Evolutionary conservation across 2,797 vertebrate species (phyloP), one percentile per base, ranked within the genome.

Genomic region (Squalus acanthias): DNA sequence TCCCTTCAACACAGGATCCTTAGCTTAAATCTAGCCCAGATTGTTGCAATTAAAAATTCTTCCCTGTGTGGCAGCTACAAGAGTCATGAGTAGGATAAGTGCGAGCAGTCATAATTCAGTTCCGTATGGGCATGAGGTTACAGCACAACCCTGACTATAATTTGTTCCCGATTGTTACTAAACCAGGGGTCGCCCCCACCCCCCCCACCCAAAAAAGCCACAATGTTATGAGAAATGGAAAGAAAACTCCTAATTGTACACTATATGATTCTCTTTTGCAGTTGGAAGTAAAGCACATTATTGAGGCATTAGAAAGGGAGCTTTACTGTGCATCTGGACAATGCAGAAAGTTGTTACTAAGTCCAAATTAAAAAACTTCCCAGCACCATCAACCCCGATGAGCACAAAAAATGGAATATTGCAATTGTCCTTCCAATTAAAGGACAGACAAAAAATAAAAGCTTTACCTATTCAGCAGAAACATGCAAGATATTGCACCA

Each of bases 401-500:
- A 53, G 7, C 8, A 33, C 70, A 4, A n/a, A 96, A 97, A 96
- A 63, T 1, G 0, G 22, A 96, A n/a, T 8, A 67, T 67, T 94
- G n/a, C 33, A 46, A 39, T 26, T 91, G 57, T 60, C 29, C 88
- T 76, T 91, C 57, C 26, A 91, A 63, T 60, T 60, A 2, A 96
- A 87, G 53, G 96, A 29, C 29, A 63, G 39, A 85, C 8, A 69
- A 39, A 9, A 20, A 69, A 94, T 0, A 10, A 46, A 3, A 17
- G 39, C 97, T 53, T 98, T 97, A 99, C 99, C 99, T 99, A 97
- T 99, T 98, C 76, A 99, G 98, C 96, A 99, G 97, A 97, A 99
- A 99, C 93, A 99, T 98, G 97, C 99, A 99, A 1, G 99, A 98
- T 20, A 99, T 98, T 0, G 99, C 99, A 96, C 99, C 99, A 0